Evolutionary conservation across 53 echinoderm and acorn worm genomes (phyloP), one percentile per base, ranked within the genome.

Genomic region (Echinarachnius parma): DNA sequence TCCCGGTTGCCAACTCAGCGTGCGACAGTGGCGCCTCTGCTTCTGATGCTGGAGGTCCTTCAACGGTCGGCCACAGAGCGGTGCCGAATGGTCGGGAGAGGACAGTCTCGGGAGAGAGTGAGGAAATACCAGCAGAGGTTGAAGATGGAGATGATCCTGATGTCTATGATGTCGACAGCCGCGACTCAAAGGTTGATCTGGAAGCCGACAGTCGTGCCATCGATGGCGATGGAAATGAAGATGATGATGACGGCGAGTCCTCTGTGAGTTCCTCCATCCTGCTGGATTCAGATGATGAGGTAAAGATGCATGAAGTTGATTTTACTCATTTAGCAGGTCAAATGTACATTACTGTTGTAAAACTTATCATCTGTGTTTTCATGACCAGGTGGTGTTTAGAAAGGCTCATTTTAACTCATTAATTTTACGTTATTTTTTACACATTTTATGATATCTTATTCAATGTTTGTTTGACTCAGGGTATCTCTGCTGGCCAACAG

Each of bases 201-300:
- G 59, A 31, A 31, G 39, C 13, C 9, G 31, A 46, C 4, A 30
- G 48, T 20, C 54, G 18, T n/a, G 29, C 11, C 5, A 20, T 60
- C 59, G 79, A 79, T 57, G 24, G 7, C 10, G 67, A 66, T 58
- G 66, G 67, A 29, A 67, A 67, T 1, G 45, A 34, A 3, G 58
- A 67, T 37, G 64, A 34, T 2, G 64, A 78, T 54, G 64, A 64
- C 46, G 79, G 67, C 16, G 54, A 28, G 3, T 25, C 22, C 0
- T 79, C 79, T 16, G 66, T 67, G 15, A 42, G 66, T 7, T 79
- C 79, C 0, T 66, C 66, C 19, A 79, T 79, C 58, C 33, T 79
- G 31, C 30, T 54, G 23, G 61, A 79, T 20, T 79, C 79, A 11
- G 79, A 79, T 59, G 46, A 79, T 18, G 79, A 78, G 64, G 78